A percentile compares a stretch with the other conserved stretches of the same genome.
Evolutionary conservation across 2,888 invertebrate species (phyloP).

Genomic region (Loripinus fragilis): DNA sequence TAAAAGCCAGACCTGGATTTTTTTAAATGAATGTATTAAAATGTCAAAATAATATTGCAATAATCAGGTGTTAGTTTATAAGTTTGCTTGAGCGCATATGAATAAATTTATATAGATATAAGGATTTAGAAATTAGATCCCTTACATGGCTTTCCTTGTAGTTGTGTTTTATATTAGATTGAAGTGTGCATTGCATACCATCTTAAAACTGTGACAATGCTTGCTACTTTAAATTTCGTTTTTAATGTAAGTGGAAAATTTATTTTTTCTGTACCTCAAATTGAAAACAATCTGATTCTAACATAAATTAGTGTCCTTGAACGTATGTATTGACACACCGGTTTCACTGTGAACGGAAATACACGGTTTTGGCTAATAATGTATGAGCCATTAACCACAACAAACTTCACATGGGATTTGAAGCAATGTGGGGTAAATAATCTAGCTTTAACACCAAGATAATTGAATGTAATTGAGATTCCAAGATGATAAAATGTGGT

Average conservation of each 20-base stretch:
- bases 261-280: constrained; percentile 8
- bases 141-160: background rate
- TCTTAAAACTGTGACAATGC: background rate
- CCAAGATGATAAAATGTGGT: background rate
- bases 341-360: background rate
- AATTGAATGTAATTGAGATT: constrained; percentile 5
- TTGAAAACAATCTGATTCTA: constrained; percentile 13
- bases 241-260: constrained; percentile 18
- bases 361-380: constrained; percentile 4
- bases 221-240: constrained; percentile 7
- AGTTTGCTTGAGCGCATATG: too few species aligned
- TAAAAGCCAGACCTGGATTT: too few species aligned
- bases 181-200: background rate
- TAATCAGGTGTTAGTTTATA: too few species aligned
- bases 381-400: background rate
- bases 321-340: constrained; percentile 7
- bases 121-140: background rate
- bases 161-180: background rate
- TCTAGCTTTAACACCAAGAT: background rate
- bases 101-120: too few species aligned
- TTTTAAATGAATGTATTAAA: too few species aligned
- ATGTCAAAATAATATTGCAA: too few species aligned
- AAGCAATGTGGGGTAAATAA: constrained; percentile 3
- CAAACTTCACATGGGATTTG: constrained; percentile 6
- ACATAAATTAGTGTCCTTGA: constrained; percentile 3